phyloP scores from a whole-genome alignment of 2,888 invertebrate species.

The Leptopterna dolabrata region DNA sequence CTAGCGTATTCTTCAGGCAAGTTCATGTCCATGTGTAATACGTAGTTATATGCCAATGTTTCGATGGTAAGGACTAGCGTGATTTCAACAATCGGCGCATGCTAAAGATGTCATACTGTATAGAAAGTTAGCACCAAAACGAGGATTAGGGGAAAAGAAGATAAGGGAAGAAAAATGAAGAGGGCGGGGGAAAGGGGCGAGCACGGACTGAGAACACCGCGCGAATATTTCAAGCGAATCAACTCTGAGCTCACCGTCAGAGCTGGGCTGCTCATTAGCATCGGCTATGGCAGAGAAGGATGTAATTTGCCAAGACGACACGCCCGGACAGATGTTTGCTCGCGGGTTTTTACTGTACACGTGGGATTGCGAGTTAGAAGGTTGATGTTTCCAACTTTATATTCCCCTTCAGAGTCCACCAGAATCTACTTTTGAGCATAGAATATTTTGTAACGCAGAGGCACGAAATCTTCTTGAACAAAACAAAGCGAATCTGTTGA shows the following conservation, averaged over 20 bases:
- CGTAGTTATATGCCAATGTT: too few relatives aligned
- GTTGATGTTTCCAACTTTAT: not conserved
- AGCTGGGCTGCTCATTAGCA: not conserved
- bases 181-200: not conserved
- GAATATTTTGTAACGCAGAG: too few relatives aligned
- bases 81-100: too few relatives aligned
- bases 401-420: not conserved
- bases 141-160: not conserved
- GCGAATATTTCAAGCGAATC: not conserved
- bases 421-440: too few relatives aligned
- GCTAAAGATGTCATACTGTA: too few relatives aligned
- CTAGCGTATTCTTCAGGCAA: too few relatives aligned
- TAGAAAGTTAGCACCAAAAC: too few relatives aligned
- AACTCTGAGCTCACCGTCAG: not conserved
- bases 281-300: not conserved
- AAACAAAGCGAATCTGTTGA: too few relatives aligned
- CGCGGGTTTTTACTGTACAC: not conserved
- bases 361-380: not conserved
- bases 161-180: not conserved
- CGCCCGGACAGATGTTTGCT: not conserved
- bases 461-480: too few relatives aligned
- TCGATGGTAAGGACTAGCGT: too few relatives aligned
- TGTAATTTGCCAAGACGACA: not conserved
- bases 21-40: too few relatives aligned
- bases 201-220: not conserved